Evolutionary conservation across 2,888 invertebrate species (phyloP), one percentile per base, ranked within the genome.

Genomic region (Caenorhabditis doughertyi): DNA sequence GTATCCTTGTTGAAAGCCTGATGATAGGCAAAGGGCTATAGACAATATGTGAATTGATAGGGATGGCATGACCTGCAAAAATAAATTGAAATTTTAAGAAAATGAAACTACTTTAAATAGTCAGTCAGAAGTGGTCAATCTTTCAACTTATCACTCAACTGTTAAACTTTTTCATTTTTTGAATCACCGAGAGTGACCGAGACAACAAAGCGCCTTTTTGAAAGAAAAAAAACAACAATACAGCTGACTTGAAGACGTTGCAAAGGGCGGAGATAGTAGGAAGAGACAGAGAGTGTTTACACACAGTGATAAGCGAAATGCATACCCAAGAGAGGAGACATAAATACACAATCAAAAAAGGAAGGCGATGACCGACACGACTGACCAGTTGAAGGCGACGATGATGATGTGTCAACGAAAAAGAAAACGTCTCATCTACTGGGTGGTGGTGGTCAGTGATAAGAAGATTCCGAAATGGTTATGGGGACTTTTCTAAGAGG

Each of bases 1-100:
- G 79, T 88, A 88, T 35, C 88, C 88, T 74, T 89, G 89, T 55
- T 89, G 89, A 79, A 88, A 89, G 25, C 89, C 89, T 11, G 87
- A 85, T 13, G 85, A 85, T 18, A 89, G 73, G 55, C 89, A 89
- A 13, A 89, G 74, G 3, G 87, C 87, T 71, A 89, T 65, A 0
- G 88, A 86, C 53, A 89, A 84, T 32, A 88, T 81, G 70, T 86
- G 85, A 58, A 89, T 89, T 3, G 86, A 81, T 21, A 84, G 32
- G 3, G 88, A 88, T n/a, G 88, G 86, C 87, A 87, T 87, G 47
- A 83, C 64, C 83, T 83, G 79, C 13, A 71, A 72, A 49, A 18
- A 27, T 18, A 35, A 35, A 39, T n/a, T n/a, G 39, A 8, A 32
- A 47, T 58, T 27, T 29, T 32, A 29, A 39, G 11, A 9, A 3